Percentiles rank a stretch among this genome's conserved stretches.
These are phyloP conservation scores for Etheostoma perlongum DNA, from an alignment of 2,797 vertebrate genomes.

Conservation along the genomic window DNA sequence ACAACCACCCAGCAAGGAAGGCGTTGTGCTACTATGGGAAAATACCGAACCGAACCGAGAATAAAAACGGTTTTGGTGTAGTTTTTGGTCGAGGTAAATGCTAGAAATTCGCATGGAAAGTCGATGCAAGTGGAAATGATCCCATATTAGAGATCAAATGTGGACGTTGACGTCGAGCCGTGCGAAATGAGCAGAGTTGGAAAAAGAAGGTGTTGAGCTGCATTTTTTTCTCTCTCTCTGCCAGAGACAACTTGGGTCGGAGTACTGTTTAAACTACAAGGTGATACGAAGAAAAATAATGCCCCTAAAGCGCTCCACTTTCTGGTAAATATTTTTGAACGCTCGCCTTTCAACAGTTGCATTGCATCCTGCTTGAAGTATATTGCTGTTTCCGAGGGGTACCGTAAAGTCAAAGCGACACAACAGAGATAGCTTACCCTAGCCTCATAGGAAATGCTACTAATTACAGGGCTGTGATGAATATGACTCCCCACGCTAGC, in stretches of 20 bases:
- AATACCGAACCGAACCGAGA: slow-evolving; percentile 73
- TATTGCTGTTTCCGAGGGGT: slow-evolving; percentile 55
- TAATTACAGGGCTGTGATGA: slow-evolving; percentile 77
- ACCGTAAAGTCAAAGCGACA: slow-evolving; percentile 68
- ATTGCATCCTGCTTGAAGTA: slow-evolving; percentile 44
- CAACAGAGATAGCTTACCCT: slow-evolving; percentile 73
- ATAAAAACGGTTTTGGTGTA: slow-evolving; percentile 60
- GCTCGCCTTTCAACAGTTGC: slow-evolving; percentile 70
- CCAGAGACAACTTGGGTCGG: slow-evolving; percentile 81
- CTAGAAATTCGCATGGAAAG: slow-evolving; percentile 58
- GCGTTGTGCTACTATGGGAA: slow-evolving; percentile 76
- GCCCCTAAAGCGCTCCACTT: slow-evolving; percentile 37
- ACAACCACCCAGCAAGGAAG: slow-evolving; percentile 82
- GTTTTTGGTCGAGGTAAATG: slow-evolving; percentile 51
- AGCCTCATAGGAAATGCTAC: slow-evolving; percentile 78
- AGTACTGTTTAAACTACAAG: slow-evolving; percentile 64
- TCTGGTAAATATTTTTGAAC: slow-evolving; percentile 63
- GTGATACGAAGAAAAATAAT: slow-evolving; percentile 46
- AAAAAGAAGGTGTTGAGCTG: slow-evolving; percentile 85
- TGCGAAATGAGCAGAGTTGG: slow-evolving; percentile 83
- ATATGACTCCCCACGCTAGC: slow-evolving; percentile 42
- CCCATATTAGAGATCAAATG: slow-evolving; percentile 41
- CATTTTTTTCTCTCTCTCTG: slow-evolving; percentile 73
- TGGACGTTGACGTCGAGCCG: slow-evolving; percentile 77
- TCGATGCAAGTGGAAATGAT: slow-evolving; percentile 64